A percentile compares a stretch with the other conserved stretches of the same genome.
Evolutionary conservation across 2,888 invertebrate species (phyloP).

Genomic region (Zygothrica quintamaculata): DNA sequence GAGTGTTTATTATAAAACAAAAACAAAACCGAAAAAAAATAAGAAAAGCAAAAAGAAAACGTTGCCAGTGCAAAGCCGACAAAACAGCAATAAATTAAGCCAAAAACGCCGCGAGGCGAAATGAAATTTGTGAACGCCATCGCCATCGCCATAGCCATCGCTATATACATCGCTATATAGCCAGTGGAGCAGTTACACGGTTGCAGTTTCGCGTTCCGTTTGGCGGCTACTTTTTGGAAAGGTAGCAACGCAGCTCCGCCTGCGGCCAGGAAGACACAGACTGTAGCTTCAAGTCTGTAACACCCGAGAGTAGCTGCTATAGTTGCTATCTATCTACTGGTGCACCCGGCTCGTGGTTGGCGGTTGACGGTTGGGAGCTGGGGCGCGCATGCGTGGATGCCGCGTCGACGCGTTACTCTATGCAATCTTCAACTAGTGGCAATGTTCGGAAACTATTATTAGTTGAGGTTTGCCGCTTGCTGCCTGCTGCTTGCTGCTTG

Average conservation of each 20-base stretch:
- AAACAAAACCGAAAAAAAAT: slow-evolving; percentile 43
- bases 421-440: slow-evolving; percentile 18
- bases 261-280: slow-evolving; percentile 57
- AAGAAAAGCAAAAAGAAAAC: slow-evolving; percentile 22
- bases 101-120: slow-evolving; percentile 68
- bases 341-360: too few relatives aligned
- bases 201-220: slow-evolving; percentile 78
- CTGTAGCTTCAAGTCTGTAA: not conserved
- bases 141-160: slow-evolving; percentile 17
- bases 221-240: slow-evolving; percentile 62
- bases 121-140: slow-evolving; percentile 61
- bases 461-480: slow-evolving; percentile 37
- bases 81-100: slow-evolving; percentile 81
- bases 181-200: slow-evolving; percentile 57
- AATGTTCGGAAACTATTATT: slow-evolving; percentile 49
- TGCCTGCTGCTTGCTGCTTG: slow-evolving; percentile 3
- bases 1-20: slow-evolving; percentile 43
- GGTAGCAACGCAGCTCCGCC: slow-evolving; percentile 51
- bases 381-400: slow-evolving; percentile 4
- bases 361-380: not conserved
- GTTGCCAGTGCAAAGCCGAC: slow-evolving; percentile 69
- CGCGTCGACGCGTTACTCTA: slow-evolving; percentile 15
- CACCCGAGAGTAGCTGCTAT: not conserved
- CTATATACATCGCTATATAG: slow-evolving; percentile 5
- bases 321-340: not conserved